Evolutionary conservation across 2,888 invertebrate species (phyloP).

Genomic region (Macrostomum cliftonense): DNA sequence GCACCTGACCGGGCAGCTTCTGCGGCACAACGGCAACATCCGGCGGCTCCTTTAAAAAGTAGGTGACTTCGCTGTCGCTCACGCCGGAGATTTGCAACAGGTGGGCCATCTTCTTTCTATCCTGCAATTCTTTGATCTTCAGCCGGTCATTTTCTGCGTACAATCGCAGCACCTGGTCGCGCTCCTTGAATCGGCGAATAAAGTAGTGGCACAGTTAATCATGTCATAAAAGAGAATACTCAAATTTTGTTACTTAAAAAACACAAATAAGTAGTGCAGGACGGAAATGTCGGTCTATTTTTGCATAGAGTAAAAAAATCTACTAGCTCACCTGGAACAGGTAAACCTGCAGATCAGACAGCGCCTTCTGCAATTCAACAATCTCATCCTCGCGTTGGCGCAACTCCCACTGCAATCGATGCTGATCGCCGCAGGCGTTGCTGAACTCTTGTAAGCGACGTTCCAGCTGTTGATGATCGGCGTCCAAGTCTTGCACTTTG

Average conservation of each 20-base stretch:
- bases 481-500: constrained; percentile 35
- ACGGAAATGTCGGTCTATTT: too few species aligned
- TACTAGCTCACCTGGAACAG: too few species aligned
- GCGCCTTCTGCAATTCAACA: constrained; percentile 35
- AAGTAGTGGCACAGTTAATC: too few species aligned
- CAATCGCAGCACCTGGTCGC: constrained; percentile 36
- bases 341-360: constrained; percentile 36
- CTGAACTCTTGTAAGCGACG: constrained; percentile 31
- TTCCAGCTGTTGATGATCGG: constrained; percentile 31
- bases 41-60: constrained; percentile 37
- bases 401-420: constrained; percentile 34
- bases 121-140: constrained; percentile 37
- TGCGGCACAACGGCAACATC: constrained; percentile 27
- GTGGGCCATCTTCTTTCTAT: constrained; percentile 37
- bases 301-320: too few species aligned
- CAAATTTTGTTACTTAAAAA: too few species aligned
- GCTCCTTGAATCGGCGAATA: constrained; percentile 4
- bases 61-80: constrained; percentile 34
- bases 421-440: constrained; percentile 34
- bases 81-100: constrained; percentile 31
- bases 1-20: constrained; percentile 16
- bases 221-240: too few species aligned
- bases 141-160: constrained; percentile 39
- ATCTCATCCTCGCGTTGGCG: constrained; percentile 36
- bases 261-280: too few species aligned